Evolutionary conservation across 2,113 vertebrate genomes (phyloP).

Genomic region (Eulemur macaco): DNA sequence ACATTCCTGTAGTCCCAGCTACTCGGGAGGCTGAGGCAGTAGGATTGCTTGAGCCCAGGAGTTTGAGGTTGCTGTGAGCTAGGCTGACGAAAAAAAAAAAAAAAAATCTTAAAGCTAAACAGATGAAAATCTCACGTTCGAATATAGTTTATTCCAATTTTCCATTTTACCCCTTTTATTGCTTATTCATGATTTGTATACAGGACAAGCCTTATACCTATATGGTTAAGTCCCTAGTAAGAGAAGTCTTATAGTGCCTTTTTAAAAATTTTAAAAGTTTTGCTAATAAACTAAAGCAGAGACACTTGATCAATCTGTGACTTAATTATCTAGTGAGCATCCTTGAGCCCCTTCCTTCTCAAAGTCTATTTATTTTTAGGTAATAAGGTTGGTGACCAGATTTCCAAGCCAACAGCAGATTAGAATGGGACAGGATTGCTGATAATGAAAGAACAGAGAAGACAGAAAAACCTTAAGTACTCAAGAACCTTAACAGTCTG

Average conservation of each 20-base stretch:
- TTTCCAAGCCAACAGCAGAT: constrained; percentile 2
- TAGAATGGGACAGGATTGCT: not conserved
- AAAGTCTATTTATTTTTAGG: not conserved
- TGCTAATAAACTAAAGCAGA: not conserved
- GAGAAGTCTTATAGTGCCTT: not conserved
- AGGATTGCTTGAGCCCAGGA: no score
- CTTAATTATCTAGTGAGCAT: not conserved
- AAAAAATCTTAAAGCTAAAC: not conserved
- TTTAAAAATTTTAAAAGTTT: not conserved
- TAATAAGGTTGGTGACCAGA: not conserved
- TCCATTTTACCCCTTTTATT: not conserved
- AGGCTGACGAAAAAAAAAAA: no score
- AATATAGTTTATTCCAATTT: not conserved
- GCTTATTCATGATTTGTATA: not conserved
- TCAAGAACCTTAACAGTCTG: not conserved
- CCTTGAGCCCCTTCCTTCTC: not conserved
- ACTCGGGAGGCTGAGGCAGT: no score
- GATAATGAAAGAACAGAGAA: not conserved
- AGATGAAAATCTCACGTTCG: not conserved
- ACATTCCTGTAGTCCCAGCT: no score
- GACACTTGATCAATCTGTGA: not conserved
- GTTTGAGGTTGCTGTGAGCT: no score
- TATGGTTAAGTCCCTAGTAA: not conserved
- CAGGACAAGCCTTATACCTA: not conserved
- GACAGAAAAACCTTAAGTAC: not conserved